phyloP scores from a whole-genome alignment of 2,888 invertebrate species.

The Neoscelio sp. region DNA sequence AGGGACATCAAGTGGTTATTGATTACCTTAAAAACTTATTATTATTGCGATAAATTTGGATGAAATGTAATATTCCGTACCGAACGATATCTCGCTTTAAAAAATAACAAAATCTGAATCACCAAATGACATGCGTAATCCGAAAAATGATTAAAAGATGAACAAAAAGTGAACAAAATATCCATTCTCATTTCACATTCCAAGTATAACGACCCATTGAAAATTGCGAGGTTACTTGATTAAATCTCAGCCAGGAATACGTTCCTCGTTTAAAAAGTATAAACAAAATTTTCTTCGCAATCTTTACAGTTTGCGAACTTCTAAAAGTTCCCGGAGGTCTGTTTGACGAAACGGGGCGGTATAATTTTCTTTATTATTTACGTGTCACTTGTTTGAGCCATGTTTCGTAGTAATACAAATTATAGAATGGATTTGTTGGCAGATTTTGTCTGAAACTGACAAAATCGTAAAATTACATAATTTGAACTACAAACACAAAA shows the following conservation, averaged over 20 bases:
- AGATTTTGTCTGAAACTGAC: background rate
- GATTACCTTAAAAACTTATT: constrained; percentile 23
- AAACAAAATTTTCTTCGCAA: constrained; percentile 34
- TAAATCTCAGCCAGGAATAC: constrained; percentile 15
- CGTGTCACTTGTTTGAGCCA: constrained; percentile 13
- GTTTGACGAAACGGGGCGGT: background rate
- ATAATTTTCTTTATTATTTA: constrained; percentile 39
- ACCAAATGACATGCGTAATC: constrained; percentile 30
- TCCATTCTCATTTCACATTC: constrained; percentile 21
- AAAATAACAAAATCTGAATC: constrained; percentile 14
- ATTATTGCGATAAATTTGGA: constrained; percentile 21
- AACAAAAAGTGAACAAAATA: constrained; percentile 2
- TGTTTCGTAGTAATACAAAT: background rate
- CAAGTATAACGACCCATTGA: constrained; percentile 27
- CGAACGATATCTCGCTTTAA: background rate
- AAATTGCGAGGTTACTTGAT: constrained; percentile 32
- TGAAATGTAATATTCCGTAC: background rate
- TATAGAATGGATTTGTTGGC: background rate
- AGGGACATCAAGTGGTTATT: constrained; percentile 32
- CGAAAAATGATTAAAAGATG: background rate
- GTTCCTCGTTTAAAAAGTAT: constrained; percentile 30
- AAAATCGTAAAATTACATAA: too few relatives aligned
- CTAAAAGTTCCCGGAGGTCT: constrained; percentile 10
- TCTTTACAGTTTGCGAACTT: constrained; percentile 4
- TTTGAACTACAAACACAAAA: too few relatives aligned